Percentiles rank a stretch among this genome's conserved stretches.
phyloP scores from a whole-genome alignment of 2,113 vertebrate genomes.

The Hypocryptadius cinnamomeus region DNA sequence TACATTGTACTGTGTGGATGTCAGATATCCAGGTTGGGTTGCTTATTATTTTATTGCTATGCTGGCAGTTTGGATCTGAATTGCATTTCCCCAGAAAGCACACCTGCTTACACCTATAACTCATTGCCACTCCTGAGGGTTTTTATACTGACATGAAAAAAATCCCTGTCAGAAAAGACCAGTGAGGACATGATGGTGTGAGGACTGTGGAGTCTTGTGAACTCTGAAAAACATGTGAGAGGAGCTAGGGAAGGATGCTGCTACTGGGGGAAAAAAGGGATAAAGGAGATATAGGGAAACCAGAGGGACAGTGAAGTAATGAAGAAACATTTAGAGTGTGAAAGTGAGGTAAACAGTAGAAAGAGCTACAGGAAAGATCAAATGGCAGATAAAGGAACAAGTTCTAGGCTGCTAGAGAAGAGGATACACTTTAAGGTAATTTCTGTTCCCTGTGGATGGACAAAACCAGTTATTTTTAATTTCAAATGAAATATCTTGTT shows the following conservation, averaged over 20 bases:
- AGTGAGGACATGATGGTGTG: background rate
- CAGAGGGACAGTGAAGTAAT: background rate
- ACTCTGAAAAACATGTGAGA: background rate
- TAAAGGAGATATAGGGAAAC: background rate
- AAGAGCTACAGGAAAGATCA: background rate
- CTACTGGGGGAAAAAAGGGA: rapidly evolving
- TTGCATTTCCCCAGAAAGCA: background rate
- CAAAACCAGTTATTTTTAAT: background rate
- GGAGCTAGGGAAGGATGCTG: background rate
- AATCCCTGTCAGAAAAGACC: background rate
- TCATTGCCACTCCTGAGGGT: background rate
- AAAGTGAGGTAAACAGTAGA: background rate
- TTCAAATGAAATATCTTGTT: background rate
- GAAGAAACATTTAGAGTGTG: background rate
- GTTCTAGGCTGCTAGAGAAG: background rate
- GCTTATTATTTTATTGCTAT: background rate
- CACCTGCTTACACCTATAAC: background rate
- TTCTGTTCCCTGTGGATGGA: background rate
- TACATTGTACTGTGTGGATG: background rate
- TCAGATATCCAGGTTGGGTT: background rate
- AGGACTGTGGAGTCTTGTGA: background rate
- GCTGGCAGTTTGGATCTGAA: background rate
- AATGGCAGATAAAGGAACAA: background rate
- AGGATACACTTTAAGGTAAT: background rate
- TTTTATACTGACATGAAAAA: background rate